Evolutionary conservation across 2,888 invertebrate genomes (phyloP).

Genomic region (Deilephila elpenor): DNA sequence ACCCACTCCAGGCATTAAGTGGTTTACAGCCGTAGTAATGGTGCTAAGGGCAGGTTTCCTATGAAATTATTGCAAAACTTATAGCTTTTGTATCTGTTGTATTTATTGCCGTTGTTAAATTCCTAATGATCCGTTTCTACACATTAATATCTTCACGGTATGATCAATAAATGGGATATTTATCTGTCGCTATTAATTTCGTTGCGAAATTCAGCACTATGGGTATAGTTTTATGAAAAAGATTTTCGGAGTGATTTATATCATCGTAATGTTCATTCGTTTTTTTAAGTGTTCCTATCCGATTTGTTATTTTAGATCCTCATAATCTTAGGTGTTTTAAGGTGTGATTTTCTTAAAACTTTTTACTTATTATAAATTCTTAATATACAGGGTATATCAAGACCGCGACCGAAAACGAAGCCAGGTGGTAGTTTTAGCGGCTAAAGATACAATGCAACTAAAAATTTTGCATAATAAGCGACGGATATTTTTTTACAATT

Average conservation of each 20-base stretch:
- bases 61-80: slow-evolving; percentile 62
- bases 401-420: too few relatives aligned
- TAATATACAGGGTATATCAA: too few relatives aligned
- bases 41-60: slow-evolving; percentile 59
- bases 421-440: too few relatives aligned
- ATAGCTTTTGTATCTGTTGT: slow-evolving; percentile 43
- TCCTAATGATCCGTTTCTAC: background rate
- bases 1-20: slow-evolving; percentile 68
- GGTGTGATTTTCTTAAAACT: too few relatives aligned
- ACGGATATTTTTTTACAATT: too few relatives aligned
- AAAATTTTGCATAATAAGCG: too few relatives aligned
- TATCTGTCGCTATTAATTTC: background rate
- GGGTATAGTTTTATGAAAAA: background rate
- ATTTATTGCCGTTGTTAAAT: slow-evolving; percentile 52
- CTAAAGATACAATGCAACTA: too few relatives aligned
- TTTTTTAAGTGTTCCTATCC: too few relatives aligned
- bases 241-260: background rate
- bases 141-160: slow-evolving; percentile 10
- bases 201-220: background rate
- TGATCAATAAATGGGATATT: slow-evolving; percentile 19
- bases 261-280: background rate
- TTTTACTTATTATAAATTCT: too few relatives aligned
- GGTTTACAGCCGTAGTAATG: slow-evolving; percentile 64
- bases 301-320: too few relatives aligned
- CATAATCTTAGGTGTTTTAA: too few relatives aligned